Evolutionary conservation across 2,113 vertebrate genomes (phyloP), one percentile per base, ranked within the genome.

Genomic region (Bujurquina vittata): DNA sequence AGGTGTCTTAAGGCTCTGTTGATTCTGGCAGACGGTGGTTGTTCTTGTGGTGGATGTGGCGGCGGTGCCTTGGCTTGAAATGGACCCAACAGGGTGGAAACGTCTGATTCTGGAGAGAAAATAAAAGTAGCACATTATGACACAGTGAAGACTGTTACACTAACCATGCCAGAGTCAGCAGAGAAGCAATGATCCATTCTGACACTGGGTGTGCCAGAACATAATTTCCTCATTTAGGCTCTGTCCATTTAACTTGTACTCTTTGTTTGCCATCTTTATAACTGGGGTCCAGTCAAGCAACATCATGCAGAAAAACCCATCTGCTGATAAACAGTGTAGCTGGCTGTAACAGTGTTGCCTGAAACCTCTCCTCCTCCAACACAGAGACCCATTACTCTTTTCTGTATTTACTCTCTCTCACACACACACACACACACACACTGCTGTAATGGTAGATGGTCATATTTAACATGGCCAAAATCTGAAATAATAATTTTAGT

Each of bases 101-200:
- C 88, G 78, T 77, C 20, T 49, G 90, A 59, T 88, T 90, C 93
- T 93, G 84, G 8, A 4, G 26, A 56, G 79, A 72, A 12, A 58
- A 56, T 29, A 0, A 31, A 72, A 52, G 26, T 49, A 29, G 2
- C 65, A 72, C 29, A 52, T 9, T 26, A 10, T 12, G 11, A 58
- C 10, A 58, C 20, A 1, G 3, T 54, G 31, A 56, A 0, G 46
- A 67, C 17, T 15, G 15, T 43, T 18, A 35, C 22, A 37, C 43
- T 5, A 26, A 63, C 46, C 15, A 1, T 22, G 26, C 73, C 4
- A 58, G 18, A 43, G 40, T 49, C 40, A 20, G 65, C 20, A 18
- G 10, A 31, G 18, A 72, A 72, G 67, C 17, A 72, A 43, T 54
- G 17, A 46, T 54, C 7, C 26, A 72, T 10, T 52, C 67, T 52